Conservation (phyloP, 2,888 invertebrate species). For the Ophioninae sp. region DNA sequence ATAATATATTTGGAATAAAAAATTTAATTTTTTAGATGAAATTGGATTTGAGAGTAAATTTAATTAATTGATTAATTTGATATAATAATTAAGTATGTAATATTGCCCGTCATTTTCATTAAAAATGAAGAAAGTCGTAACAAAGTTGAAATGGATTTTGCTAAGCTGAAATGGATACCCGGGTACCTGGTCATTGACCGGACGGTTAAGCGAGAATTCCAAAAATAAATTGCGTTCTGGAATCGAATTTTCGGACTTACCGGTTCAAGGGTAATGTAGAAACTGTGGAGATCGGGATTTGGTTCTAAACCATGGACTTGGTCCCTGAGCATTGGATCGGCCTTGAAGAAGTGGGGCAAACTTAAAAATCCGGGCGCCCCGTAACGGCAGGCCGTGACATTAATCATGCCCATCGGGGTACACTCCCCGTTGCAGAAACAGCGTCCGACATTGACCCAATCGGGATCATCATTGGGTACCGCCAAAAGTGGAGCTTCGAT, state of each 20-base stretch:
- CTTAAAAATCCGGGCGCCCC: slow-evolving; percentile 93
- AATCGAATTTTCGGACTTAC: slow-evolving; percentile 79
- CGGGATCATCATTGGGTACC: slow-evolving; percentile 67
- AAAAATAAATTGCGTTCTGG: too few species aligned
- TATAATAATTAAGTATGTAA: too few species aligned
- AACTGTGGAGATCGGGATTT: slow-evolving; percentile 86
- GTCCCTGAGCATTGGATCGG: slow-evolving; percentile 86
- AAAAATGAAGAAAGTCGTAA: too few species aligned
- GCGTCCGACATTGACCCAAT: slow-evolving; percentile 76
- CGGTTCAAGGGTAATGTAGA: slow-evolving; percentile 89
- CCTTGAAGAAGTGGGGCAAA: slow-evolving; percentile 92
- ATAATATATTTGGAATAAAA: too few species aligned
- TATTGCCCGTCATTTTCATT: too few species aligned
- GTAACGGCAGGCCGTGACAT: slow-evolving; percentile 89
- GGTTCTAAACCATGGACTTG: slow-evolving; percentile 88
- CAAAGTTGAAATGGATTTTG: too few species aligned
- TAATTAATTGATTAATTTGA: too few species aligned
- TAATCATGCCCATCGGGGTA: slow-evolving; percentile 88
- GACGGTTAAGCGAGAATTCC: too few species aligned
- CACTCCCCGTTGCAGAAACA: slow-evolving; percentile 90
- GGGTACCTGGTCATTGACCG: too few species aligned
- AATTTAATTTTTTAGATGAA: too few species aligned
- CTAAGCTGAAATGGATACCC: too few species aligned
- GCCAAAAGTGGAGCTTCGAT: slow-evolving; percentile 10
- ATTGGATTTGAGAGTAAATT: too few species aligned